Evolutionary conservation across 2,888 invertebrate species (phyloP).

Genomic region (Argyra leucocephala): DNA sequence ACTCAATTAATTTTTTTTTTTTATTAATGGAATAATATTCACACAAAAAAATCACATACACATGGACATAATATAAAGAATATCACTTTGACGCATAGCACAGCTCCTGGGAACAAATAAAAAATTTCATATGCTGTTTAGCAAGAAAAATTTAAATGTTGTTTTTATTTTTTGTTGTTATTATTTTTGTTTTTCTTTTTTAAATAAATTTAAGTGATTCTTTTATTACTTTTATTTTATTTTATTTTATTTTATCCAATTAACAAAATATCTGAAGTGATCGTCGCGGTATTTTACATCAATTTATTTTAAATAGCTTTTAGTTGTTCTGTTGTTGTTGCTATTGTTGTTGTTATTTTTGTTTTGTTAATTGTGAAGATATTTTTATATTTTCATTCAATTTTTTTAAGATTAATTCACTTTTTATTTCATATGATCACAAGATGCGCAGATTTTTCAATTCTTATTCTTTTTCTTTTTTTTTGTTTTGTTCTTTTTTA

Average conservation of each 20-base stretch:
- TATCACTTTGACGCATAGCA: too few species aligned
- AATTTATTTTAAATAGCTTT: neutral
- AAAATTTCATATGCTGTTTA: too few species aligned
- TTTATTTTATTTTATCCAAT: slow-evolving; percentile 3
- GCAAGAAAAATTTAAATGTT: too few species aligned
- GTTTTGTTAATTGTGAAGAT: neutral
- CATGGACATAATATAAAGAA: too few species aligned
- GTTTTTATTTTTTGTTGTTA: too few species aligned
- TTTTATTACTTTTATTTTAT: neutral
- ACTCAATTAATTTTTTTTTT: neutral
- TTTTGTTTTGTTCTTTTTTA: neutral
- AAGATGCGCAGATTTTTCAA: neutral
- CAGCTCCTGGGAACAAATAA: too few species aligned
- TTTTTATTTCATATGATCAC: neutral
- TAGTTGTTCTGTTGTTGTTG: neutral
- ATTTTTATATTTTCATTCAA: slow-evolving; percentile 1
- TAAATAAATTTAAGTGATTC: neutral
- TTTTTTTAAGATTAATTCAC: slow-evolving; percentile 3
- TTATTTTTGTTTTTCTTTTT: too few species aligned
- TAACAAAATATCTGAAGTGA: neutral
- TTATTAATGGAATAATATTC: neutral
- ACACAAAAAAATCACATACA: too few species aligned
- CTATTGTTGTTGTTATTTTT: neutral
- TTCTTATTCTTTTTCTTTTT: neutral
- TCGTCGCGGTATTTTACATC: neutral